Base-by-base conservation (phyloP, 1,140 invertebrate species). In the Microplitis demolitor region DNA sequence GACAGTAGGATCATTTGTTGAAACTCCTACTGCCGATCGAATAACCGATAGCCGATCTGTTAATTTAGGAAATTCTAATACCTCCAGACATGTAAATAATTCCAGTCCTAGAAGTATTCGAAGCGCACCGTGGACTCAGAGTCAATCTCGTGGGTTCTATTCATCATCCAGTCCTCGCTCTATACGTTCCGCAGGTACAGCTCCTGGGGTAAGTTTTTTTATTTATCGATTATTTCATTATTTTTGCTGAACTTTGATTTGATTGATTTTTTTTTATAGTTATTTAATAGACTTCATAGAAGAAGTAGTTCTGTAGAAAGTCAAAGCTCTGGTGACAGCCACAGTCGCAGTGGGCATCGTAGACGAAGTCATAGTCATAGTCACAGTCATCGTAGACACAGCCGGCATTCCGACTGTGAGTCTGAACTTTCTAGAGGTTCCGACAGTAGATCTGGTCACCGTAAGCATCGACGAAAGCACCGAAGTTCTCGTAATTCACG, bases 371-470 rank as follows among this genome's bases (percentile, higher is more conserved):
- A 83, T 78, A 90, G 89, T 82, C 88, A 89, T 31, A 58, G 66
- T 67, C 66, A 67, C 78, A 93, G 92, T 76, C 92, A 93, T 81
- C 91, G 92, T 75, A 92, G 94, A 79, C 91, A 93, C 61, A 94
- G 93, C 82, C 89, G 93, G 69, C 89, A 93, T 76, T 96, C 95
- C 1, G 95, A 97, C 82, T 95, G 94, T 74, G 95, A 97, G 82
- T 96, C 95, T 79, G 95, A 96, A 84, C 85, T 95, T 61, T 96
- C 94, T 0, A 90, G 94, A 67, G 91, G 93, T 16, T 96, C 95
- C 3, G 92, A 92, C 24, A 82, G 82, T 14, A 89, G 93, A 75
- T 94, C 92, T 3, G 92, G 91, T 35, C 89, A 90, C 63, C 89
- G 93, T 8, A 92, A 93, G 71, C 93, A 94, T 77, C 88, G 92